A percentile compares a stretch with the other conserved stretches of the same genome.
Evolutionary conservation across 1,140 invertebrate genomes (phyloP).

Genomic region (Drosophila guanche): DNA sequence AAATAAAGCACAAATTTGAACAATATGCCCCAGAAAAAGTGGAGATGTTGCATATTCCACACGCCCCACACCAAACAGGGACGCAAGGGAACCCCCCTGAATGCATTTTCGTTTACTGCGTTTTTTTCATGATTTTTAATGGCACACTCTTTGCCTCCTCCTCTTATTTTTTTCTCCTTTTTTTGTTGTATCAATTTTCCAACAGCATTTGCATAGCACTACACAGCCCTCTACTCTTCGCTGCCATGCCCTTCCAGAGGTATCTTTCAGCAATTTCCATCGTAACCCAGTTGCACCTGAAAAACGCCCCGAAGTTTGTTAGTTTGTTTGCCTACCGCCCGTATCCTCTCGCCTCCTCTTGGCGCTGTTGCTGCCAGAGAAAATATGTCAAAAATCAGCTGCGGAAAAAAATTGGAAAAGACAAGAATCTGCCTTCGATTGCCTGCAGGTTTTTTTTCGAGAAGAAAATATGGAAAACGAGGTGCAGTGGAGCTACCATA

Average conservation of each 20-base stretch:
- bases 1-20: constrained; percentile 6
- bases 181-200: constrained; percentile 66
- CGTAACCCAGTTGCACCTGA: constrained; percentile 75
- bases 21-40: constrained; percentile 52
- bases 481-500: constrained; percentile 10
- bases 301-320: constrained; percentile 68
- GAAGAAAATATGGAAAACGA: not conserved
- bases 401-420: constrained; percentile 51
- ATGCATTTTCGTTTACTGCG: constrained; percentile 60
- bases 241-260: not conserved
- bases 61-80: constrained; percentile 22
- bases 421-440: constrained; percentile 63
- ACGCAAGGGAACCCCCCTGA: constrained; percentile 54
- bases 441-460: constrained; percentile 49
- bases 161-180: not conserved
- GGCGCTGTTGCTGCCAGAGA: constrained; percentile 52
- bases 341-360: not conserved
- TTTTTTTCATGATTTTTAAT: constrained; percentile 28
- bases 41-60: constrained; percentile 71
- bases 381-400: constrained; percentile 81
- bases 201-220: constrained; percentile 63
- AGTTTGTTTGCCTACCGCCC: constrained; percentile 57
- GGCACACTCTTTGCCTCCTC: not conserved
- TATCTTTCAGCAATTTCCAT: constrained; percentile 45
- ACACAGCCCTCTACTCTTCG: not conserved